Base-by-base conservation (phyloP, 2,113 vertebrate species). In the Poecilia latipinna region DNA sequence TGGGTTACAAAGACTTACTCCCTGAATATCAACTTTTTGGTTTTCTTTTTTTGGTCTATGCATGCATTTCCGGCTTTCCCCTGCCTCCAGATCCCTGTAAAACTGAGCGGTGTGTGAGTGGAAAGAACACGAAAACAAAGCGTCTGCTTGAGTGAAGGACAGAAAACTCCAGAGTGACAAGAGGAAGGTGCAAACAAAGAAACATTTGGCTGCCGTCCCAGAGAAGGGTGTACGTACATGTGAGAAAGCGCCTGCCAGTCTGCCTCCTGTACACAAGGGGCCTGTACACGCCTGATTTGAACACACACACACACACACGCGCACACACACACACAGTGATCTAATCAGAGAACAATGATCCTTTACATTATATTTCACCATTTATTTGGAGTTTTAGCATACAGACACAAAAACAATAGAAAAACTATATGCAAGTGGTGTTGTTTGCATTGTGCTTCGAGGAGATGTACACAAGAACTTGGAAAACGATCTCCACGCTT, bases 141-240 rank as follows among this genome's bases (percentile, higher is more conserved):
- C 78, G 60, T 69, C 70, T 63, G 83, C 62, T 73, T 84, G 82
- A 89, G 88, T 74, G 87, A 88, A 87, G 87, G 87, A 90, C 82
- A 89, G 86, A 88, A 89, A 90, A 84, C 70, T 88, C 76, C 62
- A 17, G 70, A 89, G 86, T 89, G 88, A 90, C 90, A 87, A 86
- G 82, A 90, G 89, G 88, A 92, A 89, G 87, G 86, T 90, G 83
- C 86, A 92, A 89, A 91, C 89, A 90, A 92, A 89, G 80, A 80
- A 84, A 63, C 71, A 77, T 92, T 92, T 92, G 92, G 90, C 90
- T 12, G 65, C 13, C 39, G 37, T 88, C 88, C 88, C 87, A 82
- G 85, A 85, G 60, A 83, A 75, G 79, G 65, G 79, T 85, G 82
- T 84, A 67, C 87, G 83, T 80, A 67, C 90, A 81, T 80, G 77